These are phyloP conservation scores for Clarias pachynema DNA, from an alignment of 2,797 vertebrate genomes.

Conservation along the genomic window DNA sequence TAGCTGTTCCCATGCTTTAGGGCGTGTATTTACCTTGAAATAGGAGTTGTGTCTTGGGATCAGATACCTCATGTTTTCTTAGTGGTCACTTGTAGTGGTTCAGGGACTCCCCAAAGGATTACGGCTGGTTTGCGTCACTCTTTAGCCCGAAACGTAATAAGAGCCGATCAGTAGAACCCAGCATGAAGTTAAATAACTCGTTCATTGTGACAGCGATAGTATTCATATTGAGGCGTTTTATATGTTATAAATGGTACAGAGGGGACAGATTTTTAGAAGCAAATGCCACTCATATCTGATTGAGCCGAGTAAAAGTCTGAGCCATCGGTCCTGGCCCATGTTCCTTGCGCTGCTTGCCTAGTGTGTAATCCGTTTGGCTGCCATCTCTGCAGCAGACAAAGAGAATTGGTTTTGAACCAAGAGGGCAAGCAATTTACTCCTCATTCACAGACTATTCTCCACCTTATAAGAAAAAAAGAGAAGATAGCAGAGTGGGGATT, in stretches of 20 bases:
- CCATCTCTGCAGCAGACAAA: slow-evolving; percentile 52
- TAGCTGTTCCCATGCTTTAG: background rate
- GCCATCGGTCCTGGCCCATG: slow-evolving; percentile 31
- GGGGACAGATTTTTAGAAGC: slow-evolving; percentile 23
- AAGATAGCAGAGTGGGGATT: slow-evolving; percentile 20
- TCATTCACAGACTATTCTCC: slow-evolving; percentile 67
- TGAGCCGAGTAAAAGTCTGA: slow-evolving; percentile 11
- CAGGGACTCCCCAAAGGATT: background rate
- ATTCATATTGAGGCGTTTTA: background rate
- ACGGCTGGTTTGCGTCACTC: background rate
- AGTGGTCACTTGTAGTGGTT: background rate
- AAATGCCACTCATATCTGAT: slow-evolving; percentile 28
- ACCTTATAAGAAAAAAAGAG: slow-evolving; percentile 52
- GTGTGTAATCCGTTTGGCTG: slow-evolving; percentile 66
- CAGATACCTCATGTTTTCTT: background rate
- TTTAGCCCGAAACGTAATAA: background rate
- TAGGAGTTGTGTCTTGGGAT: background rate
- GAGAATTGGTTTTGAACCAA: slow-evolving; percentile 72
- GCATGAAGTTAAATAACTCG: background rate
- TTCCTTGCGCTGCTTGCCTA: slow-evolving; percentile 34
- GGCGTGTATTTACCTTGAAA: background rate
- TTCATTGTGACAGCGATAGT: background rate
- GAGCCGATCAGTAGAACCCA: background rate
- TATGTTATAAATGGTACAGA: background rate
- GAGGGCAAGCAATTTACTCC: slow-evolving; percentile 77